Conservation (phyloP, 2,888 invertebrate species). For the Ptychoptera albimana region DNA sequence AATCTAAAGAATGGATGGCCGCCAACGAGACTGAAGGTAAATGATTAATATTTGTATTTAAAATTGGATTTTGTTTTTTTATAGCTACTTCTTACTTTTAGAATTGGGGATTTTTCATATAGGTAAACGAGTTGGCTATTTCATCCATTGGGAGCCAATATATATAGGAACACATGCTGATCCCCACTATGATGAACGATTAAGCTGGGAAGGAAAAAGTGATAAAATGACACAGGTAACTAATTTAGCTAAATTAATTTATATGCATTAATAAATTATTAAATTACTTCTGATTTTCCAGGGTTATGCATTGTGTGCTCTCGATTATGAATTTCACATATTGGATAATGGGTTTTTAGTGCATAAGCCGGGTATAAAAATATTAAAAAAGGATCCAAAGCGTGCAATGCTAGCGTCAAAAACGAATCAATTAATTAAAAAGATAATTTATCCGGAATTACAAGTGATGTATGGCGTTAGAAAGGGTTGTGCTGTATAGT, state of each 20-base stretch:
- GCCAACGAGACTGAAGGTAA: slow-evolving; percentile 48
- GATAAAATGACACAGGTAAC: slow-evolving; percentile 91
- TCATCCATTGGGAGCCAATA: slow-evolving; percentile 83
- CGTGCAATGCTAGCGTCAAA: slow-evolving; percentile 59
- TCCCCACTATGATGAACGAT: slow-evolving; percentile 77
- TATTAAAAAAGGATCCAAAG: slow-evolving; percentile 53
- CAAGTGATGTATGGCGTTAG: slow-evolving; percentile 68
- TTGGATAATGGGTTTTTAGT: slow-evolving; percentile 86
- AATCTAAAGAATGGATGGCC: slow-evolving; percentile 69
- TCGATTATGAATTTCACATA: slow-evolving; percentile 85
- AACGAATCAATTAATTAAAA: slow-evolving; percentile 61
- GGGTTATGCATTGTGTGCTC: slow-evolving; percentile 80
- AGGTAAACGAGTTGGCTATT: slow-evolving; percentile 64
- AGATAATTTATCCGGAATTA: slow-evolving; percentile 69
- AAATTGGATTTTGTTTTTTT: slow-evolving; percentile 3
- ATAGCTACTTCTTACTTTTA: slow-evolving; percentile 3
- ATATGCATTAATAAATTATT: neutral
- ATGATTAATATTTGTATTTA: slow-evolving; percentile 12
- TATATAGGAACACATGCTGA: slow-evolving; percentile 81
- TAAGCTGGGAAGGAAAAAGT: slow-evolving; percentile 89
- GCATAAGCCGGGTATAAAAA: slow-evolving; percentile 83
- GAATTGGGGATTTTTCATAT: slow-evolving; percentile 65
- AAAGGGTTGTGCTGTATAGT: slow-evolving; percentile 42
- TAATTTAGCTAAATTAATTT: too few species aligned
- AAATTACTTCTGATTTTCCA: slow-evolving; percentile 25